Evolutionary conservation across 1,140 invertebrate genomes (phyloP).

Genomic region (Frieseomelitta varia): DNA sequence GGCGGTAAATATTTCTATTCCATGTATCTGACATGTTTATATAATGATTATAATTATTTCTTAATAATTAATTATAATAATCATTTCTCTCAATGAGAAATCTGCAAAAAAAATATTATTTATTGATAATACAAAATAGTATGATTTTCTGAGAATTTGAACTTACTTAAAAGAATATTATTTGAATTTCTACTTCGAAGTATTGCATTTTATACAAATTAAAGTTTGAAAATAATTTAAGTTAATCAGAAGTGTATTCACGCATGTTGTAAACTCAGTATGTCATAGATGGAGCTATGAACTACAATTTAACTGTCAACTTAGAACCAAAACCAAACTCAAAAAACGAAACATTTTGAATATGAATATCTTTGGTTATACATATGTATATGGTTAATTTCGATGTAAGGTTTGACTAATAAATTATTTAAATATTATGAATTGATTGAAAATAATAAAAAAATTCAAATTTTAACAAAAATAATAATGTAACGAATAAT

Average conservation of each 20-base stretch:
- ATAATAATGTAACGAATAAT: neutral
- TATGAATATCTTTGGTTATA: neutral
- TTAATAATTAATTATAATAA: neutral
- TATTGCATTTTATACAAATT: neutral
- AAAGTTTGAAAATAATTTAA: neutral
- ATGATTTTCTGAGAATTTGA: neutral
- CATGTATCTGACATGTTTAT: slow-evolving; percentile 40
- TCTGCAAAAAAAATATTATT: slow-evolving; percentile 17
- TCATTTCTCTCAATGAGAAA: neutral
- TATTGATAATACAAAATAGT: neutral
- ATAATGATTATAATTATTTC: neutral
- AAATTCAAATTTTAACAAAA: neutral
- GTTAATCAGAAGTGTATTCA: neutral
- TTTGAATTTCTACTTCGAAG: neutral
- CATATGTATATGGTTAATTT: no score
- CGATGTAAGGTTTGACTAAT: no score
- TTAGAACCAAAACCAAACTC: neutral
- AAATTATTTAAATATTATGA: neutral
- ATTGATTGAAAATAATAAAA: neutral
- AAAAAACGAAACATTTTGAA: neutral
- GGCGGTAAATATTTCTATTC: slow-evolving; percentile 68
- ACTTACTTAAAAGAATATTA: slow-evolving; percentile 15
- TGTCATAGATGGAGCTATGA: slow-evolving; percentile 17
- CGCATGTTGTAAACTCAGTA: neutral
- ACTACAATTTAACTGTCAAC: neutral